Conservation (phyloP, 2,888 invertebrate species). For the Polylopha cassiicola region DNA sequence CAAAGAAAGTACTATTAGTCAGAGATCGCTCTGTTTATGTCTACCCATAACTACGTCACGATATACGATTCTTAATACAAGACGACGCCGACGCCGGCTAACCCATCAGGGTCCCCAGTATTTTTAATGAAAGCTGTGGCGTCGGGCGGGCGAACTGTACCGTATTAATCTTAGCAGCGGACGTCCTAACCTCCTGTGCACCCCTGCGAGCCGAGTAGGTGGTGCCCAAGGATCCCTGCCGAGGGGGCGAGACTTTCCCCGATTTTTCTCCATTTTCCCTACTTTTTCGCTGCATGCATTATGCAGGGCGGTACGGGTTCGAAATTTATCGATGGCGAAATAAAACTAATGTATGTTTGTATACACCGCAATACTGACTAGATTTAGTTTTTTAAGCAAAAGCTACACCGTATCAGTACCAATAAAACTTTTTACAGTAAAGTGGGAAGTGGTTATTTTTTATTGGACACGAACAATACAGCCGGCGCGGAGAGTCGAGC, state of each 20-base stretch:
- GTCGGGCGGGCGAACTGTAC: constrained; percentile 63
- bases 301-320: constrained; percentile 56
- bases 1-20: constrained; percentile 10
- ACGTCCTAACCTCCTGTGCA: constrained; percentile 51
- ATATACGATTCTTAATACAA: constrained; percentile 33
- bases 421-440: too few relatives aligned
- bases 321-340: constrained; percentile 66
- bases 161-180: constrained; percentile 73
- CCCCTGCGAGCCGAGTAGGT: constrained; percentile 66
- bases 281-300: constrained; percentile 63
- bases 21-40: background rate
- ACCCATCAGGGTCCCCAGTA: constrained; percentile 57
- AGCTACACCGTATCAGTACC: background rate
- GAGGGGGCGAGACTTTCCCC: constrained; percentile 56
- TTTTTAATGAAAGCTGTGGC: constrained; percentile 72
- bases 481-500: background rate
- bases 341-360: constrained; percentile 44
- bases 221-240: constrained; percentile 57
- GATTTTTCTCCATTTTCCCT: constrained; percentile 58
- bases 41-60: constrained; percentile 4
- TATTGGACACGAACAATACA: too few relatives aligned
- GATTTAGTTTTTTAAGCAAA: too few relatives aligned
- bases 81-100: constrained; percentile 35
- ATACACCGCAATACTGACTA: background rate
- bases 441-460: too few relatives aligned